A percentile compares a stretch with the other conserved stretches of the same genome.
Conservation (phyloP, 2,888 invertebrate genomes). For the Calameuta idolon region DNA sequence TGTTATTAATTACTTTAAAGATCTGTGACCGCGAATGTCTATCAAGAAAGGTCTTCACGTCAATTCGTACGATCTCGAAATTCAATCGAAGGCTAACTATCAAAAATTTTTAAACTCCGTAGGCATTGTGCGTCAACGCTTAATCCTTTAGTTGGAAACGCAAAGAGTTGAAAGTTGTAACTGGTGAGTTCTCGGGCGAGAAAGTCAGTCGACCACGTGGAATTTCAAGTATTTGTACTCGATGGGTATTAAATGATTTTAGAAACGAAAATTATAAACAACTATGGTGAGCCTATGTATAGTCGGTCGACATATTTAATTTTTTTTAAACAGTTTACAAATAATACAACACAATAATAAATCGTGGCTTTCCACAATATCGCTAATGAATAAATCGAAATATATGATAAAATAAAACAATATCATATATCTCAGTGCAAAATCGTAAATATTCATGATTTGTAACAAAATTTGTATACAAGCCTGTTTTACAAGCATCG, state of each 20-base stretch:
- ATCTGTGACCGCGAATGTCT: neutral
- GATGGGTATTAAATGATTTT: neutral
- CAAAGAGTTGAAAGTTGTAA: neutral
- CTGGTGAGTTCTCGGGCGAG: neutral
- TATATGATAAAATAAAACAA: no score
- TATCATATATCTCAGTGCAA: no score
- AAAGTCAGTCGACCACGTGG: neutral
- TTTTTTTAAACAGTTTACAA: no score
- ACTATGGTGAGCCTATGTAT: no score
- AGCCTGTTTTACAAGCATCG: no score
- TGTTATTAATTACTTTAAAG: neutral
- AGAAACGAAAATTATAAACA: neutral
- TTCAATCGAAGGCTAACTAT: neutral
- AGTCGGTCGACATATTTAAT: no score
- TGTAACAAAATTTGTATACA: no score
- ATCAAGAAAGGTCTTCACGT: neutral
- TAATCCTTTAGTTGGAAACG: neutral
- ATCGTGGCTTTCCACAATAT: no score
- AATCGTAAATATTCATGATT: no score
- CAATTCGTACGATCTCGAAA: neutral
- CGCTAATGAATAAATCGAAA: no score
- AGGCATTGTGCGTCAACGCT: neutral
- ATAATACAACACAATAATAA: no score
- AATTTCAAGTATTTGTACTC: neutral
- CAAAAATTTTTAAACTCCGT: neutral